Evolutionary conservation across 2,113 vertebrate species (phyloP), one percentile per base, ranked within the genome.

Genomic region (Urocitellus parryii): DNA sequence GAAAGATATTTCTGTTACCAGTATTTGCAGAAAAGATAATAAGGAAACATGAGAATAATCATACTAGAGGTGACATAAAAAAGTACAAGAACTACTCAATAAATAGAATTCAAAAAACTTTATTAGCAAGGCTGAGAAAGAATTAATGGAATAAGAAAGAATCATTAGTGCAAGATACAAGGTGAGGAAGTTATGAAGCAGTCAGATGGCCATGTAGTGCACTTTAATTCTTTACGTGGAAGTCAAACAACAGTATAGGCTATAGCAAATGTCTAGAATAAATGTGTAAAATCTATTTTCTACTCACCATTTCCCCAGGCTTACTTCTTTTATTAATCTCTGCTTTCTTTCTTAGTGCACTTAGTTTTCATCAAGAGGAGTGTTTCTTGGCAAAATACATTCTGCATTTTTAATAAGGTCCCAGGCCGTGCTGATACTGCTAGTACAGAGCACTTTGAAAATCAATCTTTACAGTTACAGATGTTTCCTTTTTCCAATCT

Each of bases 341-440:
- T 85, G 20, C 24, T 53, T 91, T 77, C 8, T 61, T 51, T 77
- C 7, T 61, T 51, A 25, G 0, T 68, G 14, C 77, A 67, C 16
- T 93, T 93, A 90, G 45, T 67, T 74, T 97, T 88, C 34, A 83
- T 72, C 13, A 39, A 72, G 22, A 88, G 5, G 11, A 10, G 2
- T 45, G 17, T 48, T 85, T 73, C 48, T 88, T 91, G 32, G 20
- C 10, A 84, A 87, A 72, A 70, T 8, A 5, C 11, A 16, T 72
- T 81, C 25, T 86, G 14, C 53, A 86, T 86, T 93, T 96, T 84
- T 68, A 82, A 63, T 77, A 61, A 91, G 27, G 4, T 51, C 1
- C 4, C 12, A 82, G 17, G 48, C 34, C 78, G 16, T 32, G 32
- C 0, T 74, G 29, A 68, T 48, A 34, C 18, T 74, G 4, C 56